Conservation (phyloP, 2,888 invertebrate species). For the Cistogaster globosa region DNA sequence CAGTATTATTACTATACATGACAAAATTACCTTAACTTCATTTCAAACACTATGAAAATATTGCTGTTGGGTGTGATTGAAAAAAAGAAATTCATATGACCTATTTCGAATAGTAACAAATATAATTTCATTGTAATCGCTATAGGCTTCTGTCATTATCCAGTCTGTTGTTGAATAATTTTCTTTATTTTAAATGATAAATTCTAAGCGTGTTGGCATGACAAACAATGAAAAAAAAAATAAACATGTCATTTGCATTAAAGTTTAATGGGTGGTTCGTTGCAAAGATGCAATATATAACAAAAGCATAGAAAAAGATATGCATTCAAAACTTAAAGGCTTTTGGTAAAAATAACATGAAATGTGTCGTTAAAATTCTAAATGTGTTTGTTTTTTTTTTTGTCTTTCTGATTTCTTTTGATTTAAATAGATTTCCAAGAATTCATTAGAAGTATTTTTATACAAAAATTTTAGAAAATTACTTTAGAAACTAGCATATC, state of each 20-base stretch:
- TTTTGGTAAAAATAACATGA: conserved; percentile 34
- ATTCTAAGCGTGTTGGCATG: conserved; percentile 43
- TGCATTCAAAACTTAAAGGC: conserved; percentile 20
- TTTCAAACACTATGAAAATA: not conserved
- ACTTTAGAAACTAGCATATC: conserved; percentile 44
- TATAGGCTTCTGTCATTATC: conserved; percentile 39
- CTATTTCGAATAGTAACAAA: conserved; percentile 47
- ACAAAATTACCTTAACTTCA: too few relatives aligned
- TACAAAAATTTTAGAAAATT: conserved; percentile 26
- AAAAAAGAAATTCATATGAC: conserved; percentile 38
- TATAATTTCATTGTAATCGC: conserved; percentile 32
- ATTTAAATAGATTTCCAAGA: conserved; percentile 38
- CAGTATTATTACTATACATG: too few relatives aligned
- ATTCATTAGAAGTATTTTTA: conserved; percentile 48
- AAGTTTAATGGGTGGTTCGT: conserved; percentile 38
- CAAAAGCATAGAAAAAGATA: conserved; percentile 20
- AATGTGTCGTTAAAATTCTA: conserved; percentile 51
- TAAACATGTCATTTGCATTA: conserved; percentile 57
- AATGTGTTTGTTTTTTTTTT: conserved; percentile 23
- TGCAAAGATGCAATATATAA: conserved; percentile 23
- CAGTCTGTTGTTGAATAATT: conserved; percentile 35
- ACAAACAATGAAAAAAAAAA: conserved; percentile 21
- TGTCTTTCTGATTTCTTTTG: not conserved
- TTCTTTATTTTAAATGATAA: too few relatives aligned
- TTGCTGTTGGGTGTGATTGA: not conserved